Evolutionary conservation across 2,113 vertebrate genomes (phyloP).

Genomic region (Rhombomys opimus): DNA sequence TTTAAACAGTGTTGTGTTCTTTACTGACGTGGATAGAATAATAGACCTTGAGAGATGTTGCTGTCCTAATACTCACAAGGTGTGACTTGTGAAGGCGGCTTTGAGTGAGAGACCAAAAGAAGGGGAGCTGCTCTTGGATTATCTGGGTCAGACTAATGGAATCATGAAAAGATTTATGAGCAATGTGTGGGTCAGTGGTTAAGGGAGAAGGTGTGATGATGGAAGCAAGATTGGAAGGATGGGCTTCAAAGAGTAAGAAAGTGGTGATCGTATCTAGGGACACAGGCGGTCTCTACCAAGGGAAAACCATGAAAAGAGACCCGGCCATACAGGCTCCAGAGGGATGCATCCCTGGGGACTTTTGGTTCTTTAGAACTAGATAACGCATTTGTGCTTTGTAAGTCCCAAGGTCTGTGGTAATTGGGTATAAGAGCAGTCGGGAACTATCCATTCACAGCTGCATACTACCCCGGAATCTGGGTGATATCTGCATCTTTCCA

Average conservation of each 20-base stretch:
- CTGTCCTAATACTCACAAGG: neutral
- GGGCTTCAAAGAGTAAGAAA: neutral
- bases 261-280: neutral
- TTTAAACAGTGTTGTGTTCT: neutral
- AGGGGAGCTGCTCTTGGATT: neutral
- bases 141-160: neutral
- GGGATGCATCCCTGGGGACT: neutral
- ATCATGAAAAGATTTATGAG: neutral
- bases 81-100: neutral
- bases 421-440: neutral
- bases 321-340: neutral
- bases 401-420: neutral
- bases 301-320: neutral
- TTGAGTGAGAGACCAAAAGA: neutral
- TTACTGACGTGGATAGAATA: neutral
- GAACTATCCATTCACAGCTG: neutral
- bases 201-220: neutral
- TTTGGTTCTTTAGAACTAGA: neutral
- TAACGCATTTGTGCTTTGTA: neutral
- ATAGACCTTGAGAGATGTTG: neutral
- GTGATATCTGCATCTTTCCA: neutral
- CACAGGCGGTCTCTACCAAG: neutral
- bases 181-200: neutral
- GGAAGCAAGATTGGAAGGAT: neutral
- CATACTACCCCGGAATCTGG: too few relatives aligned